phyloP scores from a whole-genome alignment of 1,140 invertebrate species.

The Diplogasteroides magnus region DNA sequence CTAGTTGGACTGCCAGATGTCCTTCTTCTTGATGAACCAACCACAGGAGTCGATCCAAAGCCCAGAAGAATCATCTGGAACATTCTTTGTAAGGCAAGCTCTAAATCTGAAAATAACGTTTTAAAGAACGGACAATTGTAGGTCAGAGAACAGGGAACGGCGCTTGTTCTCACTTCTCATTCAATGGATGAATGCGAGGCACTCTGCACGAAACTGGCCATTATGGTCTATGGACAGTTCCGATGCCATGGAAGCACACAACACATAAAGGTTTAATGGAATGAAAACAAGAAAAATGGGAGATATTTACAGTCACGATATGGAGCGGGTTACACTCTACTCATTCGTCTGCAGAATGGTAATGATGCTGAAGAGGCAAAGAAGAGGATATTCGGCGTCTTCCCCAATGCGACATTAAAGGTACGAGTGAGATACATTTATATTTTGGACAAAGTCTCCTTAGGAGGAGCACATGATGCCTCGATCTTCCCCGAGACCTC shows the following conservation, averaged over 20 bases:
- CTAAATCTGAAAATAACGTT: constrained; percentile 3
- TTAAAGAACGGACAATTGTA: background rate
- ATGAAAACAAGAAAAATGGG: background rate
- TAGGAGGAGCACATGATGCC: too few relatives aligned
- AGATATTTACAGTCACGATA: constrained; percentile 63
- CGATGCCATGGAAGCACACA: constrained; percentile 69
- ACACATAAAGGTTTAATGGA: constrained; percentile 65
- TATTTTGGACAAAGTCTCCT: too few relatives aligned
- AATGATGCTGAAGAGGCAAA: constrained; percentile 52
- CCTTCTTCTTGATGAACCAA: constrained; percentile 63
- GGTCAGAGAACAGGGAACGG: background rate
- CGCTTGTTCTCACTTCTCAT: constrained; percentile 46
- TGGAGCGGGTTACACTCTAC: constrained; percentile 70
- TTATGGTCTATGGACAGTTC: constrained; percentile 63
- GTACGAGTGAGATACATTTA: too few relatives aligned
- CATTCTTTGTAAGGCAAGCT: constrained; percentile 37
- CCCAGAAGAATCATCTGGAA: constrained; percentile 62
- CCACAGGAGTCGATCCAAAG: constrained; percentile 62
- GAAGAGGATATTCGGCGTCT: constrained; percentile 29
- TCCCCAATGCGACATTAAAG: constrained; percentile 38
- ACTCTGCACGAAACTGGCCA: constrained; percentile 41
- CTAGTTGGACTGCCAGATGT: constrained; percentile 38
- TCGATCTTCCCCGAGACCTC: too few relatives aligned
- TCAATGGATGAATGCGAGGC: constrained; percentile 53
- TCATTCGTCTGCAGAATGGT: constrained; percentile 58